A percentile compares a stretch with the other conserved stretches of the same genome.
These are phyloP conservation scores for Tortricodes alternella DNA, from an alignment of 2,888 invertebrate genomes.

Conservation along the genomic window DNA sequence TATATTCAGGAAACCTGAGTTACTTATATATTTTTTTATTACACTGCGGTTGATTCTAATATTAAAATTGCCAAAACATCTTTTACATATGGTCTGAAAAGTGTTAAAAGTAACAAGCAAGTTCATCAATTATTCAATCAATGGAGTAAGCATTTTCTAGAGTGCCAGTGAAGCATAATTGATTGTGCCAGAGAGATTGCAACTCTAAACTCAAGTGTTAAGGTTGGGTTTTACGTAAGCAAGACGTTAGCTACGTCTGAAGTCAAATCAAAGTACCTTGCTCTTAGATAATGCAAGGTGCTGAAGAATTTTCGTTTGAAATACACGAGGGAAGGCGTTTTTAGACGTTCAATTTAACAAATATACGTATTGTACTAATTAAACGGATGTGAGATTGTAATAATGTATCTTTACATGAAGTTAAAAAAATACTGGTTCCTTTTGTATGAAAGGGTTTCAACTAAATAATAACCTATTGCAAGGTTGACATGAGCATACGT, in stretches of 20 bases:
- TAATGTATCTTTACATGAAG: too few species aligned
- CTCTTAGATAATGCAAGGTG: conserved; percentile 16
- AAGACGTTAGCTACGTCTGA: background rate
- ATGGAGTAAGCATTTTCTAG: conserved; percentile 9
- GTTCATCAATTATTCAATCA: conserved; percentile 25
- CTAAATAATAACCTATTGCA: too few species aligned
- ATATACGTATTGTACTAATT: too few species aligned
- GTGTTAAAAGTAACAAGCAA: conserved; percentile 15
- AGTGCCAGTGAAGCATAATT: conserved; percentile 5
- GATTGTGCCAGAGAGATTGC: background rate
- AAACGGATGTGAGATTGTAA: too few species aligned
- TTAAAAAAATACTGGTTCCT: too few species aligned
- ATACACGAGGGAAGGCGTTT: background rate
- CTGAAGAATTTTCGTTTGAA: conserved; percentile 11
- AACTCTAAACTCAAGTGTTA: background rate
- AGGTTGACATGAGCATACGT: too few species aligned
- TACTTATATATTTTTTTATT: background rate
- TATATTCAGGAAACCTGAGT: too few species aligned
- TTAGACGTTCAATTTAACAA: background rate
- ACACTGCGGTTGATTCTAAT: background rate
- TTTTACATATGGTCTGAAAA: conserved; percentile 3
- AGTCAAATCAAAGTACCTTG: conserved; percentile 4
- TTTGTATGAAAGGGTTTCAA: too few species aligned
- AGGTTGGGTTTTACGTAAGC: background rate
- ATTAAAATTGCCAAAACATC: background rate